A percentile compares a stretch with the other conserved stretches of the same genome.
These are phyloP conservation scores for Illadopsis cleaveri DNA, from an alignment of 2,113 vertebrate species.

Conservation along the genomic window DNA sequence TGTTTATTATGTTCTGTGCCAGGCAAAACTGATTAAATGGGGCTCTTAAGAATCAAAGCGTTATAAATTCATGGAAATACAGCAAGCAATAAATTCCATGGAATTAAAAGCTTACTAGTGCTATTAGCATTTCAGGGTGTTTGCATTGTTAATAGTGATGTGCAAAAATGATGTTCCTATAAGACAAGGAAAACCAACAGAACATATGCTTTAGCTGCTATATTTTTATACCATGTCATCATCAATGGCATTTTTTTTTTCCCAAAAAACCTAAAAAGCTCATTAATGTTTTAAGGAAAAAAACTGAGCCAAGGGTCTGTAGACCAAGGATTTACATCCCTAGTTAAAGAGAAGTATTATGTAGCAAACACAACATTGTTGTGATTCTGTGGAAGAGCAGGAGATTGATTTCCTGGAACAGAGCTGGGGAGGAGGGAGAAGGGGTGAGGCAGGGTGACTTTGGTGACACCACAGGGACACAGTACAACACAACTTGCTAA, in stretches of 20 bases:
- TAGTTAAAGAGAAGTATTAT: neutral
- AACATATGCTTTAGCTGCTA: constrained; percentile 72
- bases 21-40: constrained; percentile 97
- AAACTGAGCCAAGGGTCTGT: neutral
- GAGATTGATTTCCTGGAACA: neutral
- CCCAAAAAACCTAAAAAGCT: neutral
- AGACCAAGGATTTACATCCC: constrained; percentile 26
- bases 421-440: neutral
- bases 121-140: constrained; percentile 97
- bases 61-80: constrained; percentile 99
- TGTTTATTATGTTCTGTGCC: constrained; percentile 99
- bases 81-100: constrained; percentile 97
- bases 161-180: constrained; percentile 86
- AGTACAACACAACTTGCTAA: neutral
- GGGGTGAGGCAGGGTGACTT: neutral
- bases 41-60: constrained; percentile 98
- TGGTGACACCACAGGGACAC: neutral
- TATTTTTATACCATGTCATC: constrained; percentile 26
- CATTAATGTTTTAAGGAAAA: constrained; percentile 47
- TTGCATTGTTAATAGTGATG: constrained; percentile 98
- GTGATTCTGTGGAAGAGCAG: neutral
- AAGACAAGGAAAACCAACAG: constrained; percentile 83
- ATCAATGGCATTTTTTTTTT: neutral
- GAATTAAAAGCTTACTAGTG: constrained; percentile 98
- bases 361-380: neutral